Percentiles rank a stretch among this genome's conserved stretches.
These are phyloP conservation scores for Aphis gossypii DNA, from an alignment of 1,140 invertebrate genomes.

Conservation along the genomic window DNA sequence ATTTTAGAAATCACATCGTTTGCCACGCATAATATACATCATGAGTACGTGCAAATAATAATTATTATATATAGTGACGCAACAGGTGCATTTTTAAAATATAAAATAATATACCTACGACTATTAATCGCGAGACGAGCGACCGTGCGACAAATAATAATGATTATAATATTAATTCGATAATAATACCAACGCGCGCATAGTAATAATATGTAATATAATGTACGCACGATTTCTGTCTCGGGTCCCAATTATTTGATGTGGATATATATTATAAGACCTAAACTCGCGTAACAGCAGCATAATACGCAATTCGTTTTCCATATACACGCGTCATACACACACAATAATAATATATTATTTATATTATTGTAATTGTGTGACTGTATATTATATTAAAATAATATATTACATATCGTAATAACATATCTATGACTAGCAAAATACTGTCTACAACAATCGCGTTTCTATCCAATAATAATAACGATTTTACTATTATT, in stretches of 20 bases:
- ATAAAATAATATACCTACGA: background rate
- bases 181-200: background rate
- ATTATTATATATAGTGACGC: background rate
- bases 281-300: background rate
- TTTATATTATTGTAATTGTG: background rate
- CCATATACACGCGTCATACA: background rate
- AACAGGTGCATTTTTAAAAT: background rate
- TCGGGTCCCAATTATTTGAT: background rate
- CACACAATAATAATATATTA: background rate
- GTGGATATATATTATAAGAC: background rate
- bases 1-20: background rate
- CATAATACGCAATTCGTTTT: background rate
- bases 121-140: too few species aligned
- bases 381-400: background rate
- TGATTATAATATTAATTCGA: background rate
- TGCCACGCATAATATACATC: background rate
- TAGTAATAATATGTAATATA: background rate
- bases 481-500: slow-evolving; percentile 10
- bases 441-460: background rate
- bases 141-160: background rate
- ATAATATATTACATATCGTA: background rate
- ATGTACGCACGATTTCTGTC: background rate
- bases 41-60: too few species aligned
- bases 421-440: background rate
- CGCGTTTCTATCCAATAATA: background rate